Conservation (phyloP, 2,113 vertebrate genomes). For the Anser cygnoides region DNA sequence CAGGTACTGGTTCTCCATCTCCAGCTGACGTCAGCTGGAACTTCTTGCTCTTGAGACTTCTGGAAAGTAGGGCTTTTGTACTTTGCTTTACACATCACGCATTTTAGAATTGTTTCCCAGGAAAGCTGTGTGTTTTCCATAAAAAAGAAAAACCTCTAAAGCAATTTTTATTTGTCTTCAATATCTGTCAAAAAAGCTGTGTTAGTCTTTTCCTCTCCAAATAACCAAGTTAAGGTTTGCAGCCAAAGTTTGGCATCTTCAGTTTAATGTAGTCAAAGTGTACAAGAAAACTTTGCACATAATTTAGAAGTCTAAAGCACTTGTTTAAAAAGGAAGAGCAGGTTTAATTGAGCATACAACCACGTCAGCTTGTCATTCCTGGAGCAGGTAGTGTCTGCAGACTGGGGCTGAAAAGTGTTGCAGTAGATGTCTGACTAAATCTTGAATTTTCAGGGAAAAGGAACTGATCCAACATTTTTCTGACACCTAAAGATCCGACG, state of each 20-base stretch:
- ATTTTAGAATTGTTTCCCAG: not conserved
- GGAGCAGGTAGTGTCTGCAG: conserved; percentile 45
- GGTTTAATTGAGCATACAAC: conserved; percentile 78
- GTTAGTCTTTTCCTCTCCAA: conserved; percentile 19
- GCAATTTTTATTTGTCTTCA: not conserved
- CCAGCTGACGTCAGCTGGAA: not conserved
- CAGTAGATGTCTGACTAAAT: conserved; percentile 23
- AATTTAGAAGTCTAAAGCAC: conserved; percentile 73
- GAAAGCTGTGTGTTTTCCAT: not conserved
- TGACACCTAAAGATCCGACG: not conserved
- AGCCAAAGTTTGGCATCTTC: conserved; percentile 59
- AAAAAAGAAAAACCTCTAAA: not conserved
- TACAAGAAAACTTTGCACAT: conserved; percentile 62
- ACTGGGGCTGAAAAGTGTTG: conserved; percentile 9
- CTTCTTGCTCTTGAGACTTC: not conserved
- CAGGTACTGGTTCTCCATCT: not conserved
- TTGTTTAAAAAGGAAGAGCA: conserved; percentile 65
- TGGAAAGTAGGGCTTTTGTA: not conserved
- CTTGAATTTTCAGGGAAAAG: not conserved
- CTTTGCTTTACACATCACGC: not conserved
- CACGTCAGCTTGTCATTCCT: conserved; percentile 70
- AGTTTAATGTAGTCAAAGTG: conserved; percentile 65
- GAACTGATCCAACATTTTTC: not conserved
- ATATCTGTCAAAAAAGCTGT: not conserved
- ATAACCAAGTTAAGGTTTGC: conserved; percentile 31